These are phyloP conservation scores for Telmatochromis sp. DNA, from an alignment of 2,113 vertebrate species.

Conservation along the genomic window DNA sequence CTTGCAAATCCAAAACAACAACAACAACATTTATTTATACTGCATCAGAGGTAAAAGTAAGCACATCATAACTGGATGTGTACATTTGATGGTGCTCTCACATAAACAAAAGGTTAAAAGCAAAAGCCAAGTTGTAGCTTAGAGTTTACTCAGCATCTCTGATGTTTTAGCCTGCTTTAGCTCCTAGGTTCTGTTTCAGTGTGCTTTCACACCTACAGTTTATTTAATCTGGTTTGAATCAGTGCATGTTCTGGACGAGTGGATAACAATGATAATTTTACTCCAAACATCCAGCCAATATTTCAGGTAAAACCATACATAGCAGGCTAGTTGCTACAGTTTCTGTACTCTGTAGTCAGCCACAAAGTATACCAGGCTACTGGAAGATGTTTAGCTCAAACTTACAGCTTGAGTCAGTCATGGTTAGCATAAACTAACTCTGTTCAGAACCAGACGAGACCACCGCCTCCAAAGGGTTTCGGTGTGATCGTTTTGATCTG, in stretches of 20 bases:
- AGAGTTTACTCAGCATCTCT: not conserved
- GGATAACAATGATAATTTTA: not conserved
- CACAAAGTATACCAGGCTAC: not conserved
- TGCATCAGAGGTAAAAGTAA: not conserved
- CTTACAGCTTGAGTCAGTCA: not conserved
- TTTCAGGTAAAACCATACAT: not conserved
- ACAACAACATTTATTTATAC: not conserved
- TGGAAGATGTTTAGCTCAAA: not conserved
- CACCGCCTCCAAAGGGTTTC: not conserved
- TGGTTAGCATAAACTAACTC: not conserved
- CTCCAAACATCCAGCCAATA: not conserved
- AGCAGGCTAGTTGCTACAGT: not conserved
- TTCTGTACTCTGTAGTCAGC: not conserved
- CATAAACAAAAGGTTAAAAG: not conserved
- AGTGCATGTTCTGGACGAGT: not conserved
- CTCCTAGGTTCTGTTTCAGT: not conserved
- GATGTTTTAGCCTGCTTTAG: not conserved
- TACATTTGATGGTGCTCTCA: not conserved
- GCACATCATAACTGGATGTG: not conserved
- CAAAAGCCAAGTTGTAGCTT: not conserved
- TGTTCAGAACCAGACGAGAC: not conserved
- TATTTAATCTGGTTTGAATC: not conserved
- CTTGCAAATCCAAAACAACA: not conserved
- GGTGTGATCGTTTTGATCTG: not conserved
- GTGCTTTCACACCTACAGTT: not conserved